Evolutionary conservation across 2,113 vertebrate genomes (phyloP).

Genomic region (Chelonoidis abingdonii): DNA sequence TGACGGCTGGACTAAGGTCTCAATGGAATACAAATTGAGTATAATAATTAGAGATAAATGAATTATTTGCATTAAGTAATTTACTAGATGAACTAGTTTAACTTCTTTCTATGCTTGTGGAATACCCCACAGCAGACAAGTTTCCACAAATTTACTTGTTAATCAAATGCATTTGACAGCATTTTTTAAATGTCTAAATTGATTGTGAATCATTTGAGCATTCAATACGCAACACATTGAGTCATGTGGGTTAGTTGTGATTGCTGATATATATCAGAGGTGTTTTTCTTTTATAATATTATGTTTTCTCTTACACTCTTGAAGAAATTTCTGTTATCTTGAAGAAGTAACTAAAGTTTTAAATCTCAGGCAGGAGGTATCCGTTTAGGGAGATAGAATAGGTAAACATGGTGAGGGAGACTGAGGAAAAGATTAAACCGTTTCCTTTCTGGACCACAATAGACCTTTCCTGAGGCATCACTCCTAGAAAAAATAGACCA

Average conservation of each 20-base stretch:
- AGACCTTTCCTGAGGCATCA: background rate
- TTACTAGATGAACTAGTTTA: conserved; percentile 1
- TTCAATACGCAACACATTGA: background rate
- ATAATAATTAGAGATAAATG: background rate
- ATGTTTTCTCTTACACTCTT: background rate
- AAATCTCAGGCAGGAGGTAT: conserved; percentile 14
- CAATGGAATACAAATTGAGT: background rate
- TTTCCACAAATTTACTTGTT: conserved; percentile 36
- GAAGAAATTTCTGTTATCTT: background rate
- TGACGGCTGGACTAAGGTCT: background rate
- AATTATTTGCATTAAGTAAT: background rate
- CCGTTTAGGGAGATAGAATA: background rate
- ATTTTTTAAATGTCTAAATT: background rate
- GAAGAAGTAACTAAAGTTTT: conserved; percentile 19
- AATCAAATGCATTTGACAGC: background rate
- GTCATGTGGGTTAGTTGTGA: background rate
- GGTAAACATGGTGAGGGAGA: background rate
- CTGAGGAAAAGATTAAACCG: background rate
- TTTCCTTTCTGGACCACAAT: conserved; percentile 4
- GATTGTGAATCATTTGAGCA: background rate
- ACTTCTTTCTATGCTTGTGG: background rate
- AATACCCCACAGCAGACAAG: accelerated
- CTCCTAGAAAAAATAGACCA: background rate
- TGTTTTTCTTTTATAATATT: conserved; percentile 6
- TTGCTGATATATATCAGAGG: background rate